A percentile compares a stretch with the other conserved stretches of the same genome.
These are phyloP conservation scores for Platichthys flesus DNA, from an alignment of 2,113 vertebrate species.

Conservation along the genomic window DNA sequence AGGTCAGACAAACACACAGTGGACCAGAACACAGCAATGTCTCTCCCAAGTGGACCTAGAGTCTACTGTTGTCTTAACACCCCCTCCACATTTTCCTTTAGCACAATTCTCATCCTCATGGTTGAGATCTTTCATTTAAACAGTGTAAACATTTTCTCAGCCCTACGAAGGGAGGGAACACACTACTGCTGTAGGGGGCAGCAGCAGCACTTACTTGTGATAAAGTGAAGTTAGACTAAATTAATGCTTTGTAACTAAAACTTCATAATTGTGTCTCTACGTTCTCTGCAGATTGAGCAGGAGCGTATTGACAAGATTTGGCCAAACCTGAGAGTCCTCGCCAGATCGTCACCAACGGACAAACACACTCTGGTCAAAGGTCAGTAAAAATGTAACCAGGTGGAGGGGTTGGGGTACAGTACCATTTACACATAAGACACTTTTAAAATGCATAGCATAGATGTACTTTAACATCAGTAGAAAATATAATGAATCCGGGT, in stretches of 20 bases:
- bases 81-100: neutral
- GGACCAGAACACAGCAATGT: neutral
- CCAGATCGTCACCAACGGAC: constrained; percentile 97
- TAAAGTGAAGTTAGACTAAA: neutral
- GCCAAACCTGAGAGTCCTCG: constrained; percentile 97
- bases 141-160: no score
- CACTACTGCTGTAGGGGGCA: no score
- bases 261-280: constrained; percentile 18
- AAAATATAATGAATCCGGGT: no score
- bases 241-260: neutral
- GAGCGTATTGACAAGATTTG: constrained; percentile 97
- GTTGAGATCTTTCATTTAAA: neutral
- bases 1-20: constrained; percentile 79
- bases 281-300: constrained; percentile 91
- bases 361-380: constrained; percentile 99
- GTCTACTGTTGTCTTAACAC: neutral
- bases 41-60: neutral
- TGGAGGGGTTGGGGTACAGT: neutral
- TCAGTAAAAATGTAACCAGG: constrained; percentile 56
- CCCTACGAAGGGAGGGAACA: no score
- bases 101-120: neutral
- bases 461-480: neutral
- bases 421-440: neutral
- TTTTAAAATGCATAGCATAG: neutral
- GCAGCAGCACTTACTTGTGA: neutral